These are phyloP conservation scores for Indicator indicator DNA, from an alignment of 2,113 vertebrate genomes.

Conservation along the genomic window DNA sequence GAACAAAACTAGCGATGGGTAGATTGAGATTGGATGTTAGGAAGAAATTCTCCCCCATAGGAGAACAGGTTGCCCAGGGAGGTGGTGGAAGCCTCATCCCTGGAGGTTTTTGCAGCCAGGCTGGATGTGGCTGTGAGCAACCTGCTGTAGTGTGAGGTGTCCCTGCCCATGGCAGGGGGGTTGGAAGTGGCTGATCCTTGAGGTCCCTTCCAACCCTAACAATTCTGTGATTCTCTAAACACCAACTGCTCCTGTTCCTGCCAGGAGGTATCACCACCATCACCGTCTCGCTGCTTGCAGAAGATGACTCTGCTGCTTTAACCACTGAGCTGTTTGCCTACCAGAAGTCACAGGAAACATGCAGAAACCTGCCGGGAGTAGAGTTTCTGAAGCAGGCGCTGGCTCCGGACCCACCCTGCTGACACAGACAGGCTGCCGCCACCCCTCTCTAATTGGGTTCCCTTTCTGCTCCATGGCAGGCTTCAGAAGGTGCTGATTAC, in stretches of 20 bases:
- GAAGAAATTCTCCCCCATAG: too few relatives aligned
- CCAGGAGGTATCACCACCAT: not conserved
- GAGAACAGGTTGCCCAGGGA: too few relatives aligned
- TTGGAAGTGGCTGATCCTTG: too few relatives aligned
- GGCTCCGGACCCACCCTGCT: not conserved
- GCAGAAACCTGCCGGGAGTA: constrained; percentile 29
- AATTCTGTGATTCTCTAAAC: not conserved
- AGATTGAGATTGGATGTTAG: too few relatives aligned
- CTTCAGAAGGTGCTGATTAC: constrained; percentile 5
- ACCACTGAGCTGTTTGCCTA: not conserved
- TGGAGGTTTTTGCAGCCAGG: too few relatives aligned
- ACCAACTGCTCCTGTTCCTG: not conserved
- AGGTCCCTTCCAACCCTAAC: too few relatives aligned
- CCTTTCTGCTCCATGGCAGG: not conserved
- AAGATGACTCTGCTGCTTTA: not conserved
- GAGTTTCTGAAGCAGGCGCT: not conserved
- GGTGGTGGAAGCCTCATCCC: too few relatives aligned
- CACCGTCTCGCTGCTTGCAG: not conserved
- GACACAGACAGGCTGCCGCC: constrained; percentile 49
- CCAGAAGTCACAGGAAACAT: not conserved
- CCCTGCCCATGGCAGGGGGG: too few relatives aligned
- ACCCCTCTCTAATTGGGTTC: not conserved
- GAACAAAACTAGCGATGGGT: too few relatives aligned
- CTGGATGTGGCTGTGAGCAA: too few relatives aligned
- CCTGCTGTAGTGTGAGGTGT: too few relatives aligned